Conservation (phyloP, 1,140 invertebrate genomes). For the Ceratoteleas bidentatus region DNA sequence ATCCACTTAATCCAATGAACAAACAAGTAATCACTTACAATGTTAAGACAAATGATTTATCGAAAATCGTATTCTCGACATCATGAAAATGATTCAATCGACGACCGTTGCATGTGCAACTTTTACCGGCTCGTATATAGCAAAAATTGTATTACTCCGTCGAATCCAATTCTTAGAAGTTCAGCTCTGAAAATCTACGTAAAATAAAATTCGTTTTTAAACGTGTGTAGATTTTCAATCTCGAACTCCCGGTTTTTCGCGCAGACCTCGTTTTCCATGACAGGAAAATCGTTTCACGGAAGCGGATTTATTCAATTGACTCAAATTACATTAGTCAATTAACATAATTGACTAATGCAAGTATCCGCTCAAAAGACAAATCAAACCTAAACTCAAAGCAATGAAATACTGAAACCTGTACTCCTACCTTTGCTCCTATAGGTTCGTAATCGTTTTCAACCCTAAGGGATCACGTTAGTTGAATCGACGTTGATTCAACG, state of each 20-base stretch:
- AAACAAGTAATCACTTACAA: slow-evolving; percentile 42
- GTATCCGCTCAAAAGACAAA: slow-evolving; percentile 8
- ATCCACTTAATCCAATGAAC: slow-evolving; percentile 25
- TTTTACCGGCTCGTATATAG: slow-evolving; percentile 53
- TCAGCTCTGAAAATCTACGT: slow-evolving; percentile 34
- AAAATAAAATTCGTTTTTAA: slow-evolving; percentile 33
- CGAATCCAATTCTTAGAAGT: slow-evolving; percentile 33
- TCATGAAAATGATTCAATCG: slow-evolving; percentile 53
- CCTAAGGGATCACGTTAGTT: too few species aligned
- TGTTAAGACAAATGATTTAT: slow-evolving; percentile 39
- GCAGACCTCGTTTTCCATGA: background rate
- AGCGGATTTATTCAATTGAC: slow-evolving; percentile 22
- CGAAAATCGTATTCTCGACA: slow-evolving; percentile 44
- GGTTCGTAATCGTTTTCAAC: too few species aligned
- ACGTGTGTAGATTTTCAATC: slow-evolving; percentile 30
- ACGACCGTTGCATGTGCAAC: slow-evolving; percentile 61
- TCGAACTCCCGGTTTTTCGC: slow-evolving; percentile 19
- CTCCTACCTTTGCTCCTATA: too few species aligned
- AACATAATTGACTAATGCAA: slow-evolving; percentile 28
- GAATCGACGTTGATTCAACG: too few species aligned
- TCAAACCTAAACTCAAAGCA: background rate
- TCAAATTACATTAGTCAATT: slow-evolving; percentile 25
- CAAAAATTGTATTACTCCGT: slow-evolving; percentile 49
- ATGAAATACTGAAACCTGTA: too few species aligned
- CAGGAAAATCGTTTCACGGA: slow-evolving; percentile 7